Conservation (phyloP, 2,113 vertebrate genomes). For the Corythoichthys haematopterus region DNA sequence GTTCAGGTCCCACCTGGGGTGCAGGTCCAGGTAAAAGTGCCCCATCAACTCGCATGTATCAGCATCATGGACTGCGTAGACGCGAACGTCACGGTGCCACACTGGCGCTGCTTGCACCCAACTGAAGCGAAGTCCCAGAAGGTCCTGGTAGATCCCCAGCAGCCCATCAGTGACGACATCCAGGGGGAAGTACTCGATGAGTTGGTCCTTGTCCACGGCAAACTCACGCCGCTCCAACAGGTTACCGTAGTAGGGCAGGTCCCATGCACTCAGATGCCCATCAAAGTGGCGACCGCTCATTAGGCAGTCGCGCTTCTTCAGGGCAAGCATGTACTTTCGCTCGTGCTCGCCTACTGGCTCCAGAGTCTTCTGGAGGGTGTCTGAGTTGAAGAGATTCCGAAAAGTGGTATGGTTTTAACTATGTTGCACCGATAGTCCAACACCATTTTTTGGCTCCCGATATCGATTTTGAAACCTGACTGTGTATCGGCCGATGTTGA, state of each 20-base stretch:
- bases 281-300: constrained; percentile 77
- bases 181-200: constrained; percentile 90
- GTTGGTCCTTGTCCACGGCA: constrained; percentile 86
- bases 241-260: constrained; percentile 90
- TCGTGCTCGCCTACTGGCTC: constrained; percentile 82
- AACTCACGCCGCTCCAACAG: constrained; percentile 88
- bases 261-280: constrained; percentile 88
- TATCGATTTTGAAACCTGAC: too few relatives aligned
- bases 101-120: constrained; percentile 73
- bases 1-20: constrained; percentile 78
- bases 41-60: constrained; percentile 80
- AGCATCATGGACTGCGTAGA: constrained; percentile 79
- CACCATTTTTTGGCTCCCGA: too few relatives aligned
- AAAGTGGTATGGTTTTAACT: neutral
- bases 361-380: constrained; percentile 76
- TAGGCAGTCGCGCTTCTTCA: constrained; percentile 86
- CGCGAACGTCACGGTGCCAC: constrained; percentile 83
- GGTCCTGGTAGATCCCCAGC: constrained; percentile 85
- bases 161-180: constrained; percentile 86
- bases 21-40: constrained; percentile 91
- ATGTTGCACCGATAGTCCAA: too few relatives aligned
- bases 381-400: constrained; percentile 19
- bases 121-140: constrained; percentile 85
- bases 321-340: constrained; percentile 78
- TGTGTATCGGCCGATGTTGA: too few relatives aligned